These are phyloP conservation scores for Panzeria rudis DNA, from an alignment of 2,888 invertebrate species.

Conservation along the genomic window DNA sequence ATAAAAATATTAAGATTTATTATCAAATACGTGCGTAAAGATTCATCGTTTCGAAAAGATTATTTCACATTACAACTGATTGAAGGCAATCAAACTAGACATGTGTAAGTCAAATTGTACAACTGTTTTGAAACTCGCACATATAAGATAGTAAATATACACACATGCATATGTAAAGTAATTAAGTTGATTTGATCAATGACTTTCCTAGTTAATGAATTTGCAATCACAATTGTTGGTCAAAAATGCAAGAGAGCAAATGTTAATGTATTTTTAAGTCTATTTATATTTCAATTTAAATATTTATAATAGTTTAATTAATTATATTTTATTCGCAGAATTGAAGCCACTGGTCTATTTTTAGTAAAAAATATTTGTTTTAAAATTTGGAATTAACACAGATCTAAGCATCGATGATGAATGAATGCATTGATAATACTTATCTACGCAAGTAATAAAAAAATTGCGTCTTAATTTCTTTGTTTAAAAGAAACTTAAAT, in stretches of 20 bases:
- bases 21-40: slow-evolving; percentile 39
- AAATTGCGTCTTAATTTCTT: slow-evolving; percentile 37
- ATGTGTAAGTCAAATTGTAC: background rate
- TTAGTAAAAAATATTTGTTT: background rate
- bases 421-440: slow-evolving; percentile 10
- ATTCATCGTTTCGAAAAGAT: slow-evolving; percentile 6
- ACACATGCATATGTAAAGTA: background rate
- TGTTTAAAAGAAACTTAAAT: background rate
- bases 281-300: background rate
- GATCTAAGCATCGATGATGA: background rate
- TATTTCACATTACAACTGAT: slow-evolving; percentile 1
- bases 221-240: background rate
- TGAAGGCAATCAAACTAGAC: background rate
- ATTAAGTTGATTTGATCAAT: background rate
- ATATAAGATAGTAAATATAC: background rate
- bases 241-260: background rate
- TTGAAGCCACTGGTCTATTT: background rate
- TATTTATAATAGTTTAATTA: background rate
- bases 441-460: background rate
- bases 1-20: slow-evolving; percentile 13
- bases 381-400: background rate
- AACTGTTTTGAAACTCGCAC: background rate
- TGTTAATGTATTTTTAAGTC: background rate
- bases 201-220: background rate
- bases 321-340: background rate